Evolutionary conservation across 2,113 vertebrate species (phyloP), one percentile per base, ranked within the genome.

Genomic region (Choloepus hoffmanni): DNA sequence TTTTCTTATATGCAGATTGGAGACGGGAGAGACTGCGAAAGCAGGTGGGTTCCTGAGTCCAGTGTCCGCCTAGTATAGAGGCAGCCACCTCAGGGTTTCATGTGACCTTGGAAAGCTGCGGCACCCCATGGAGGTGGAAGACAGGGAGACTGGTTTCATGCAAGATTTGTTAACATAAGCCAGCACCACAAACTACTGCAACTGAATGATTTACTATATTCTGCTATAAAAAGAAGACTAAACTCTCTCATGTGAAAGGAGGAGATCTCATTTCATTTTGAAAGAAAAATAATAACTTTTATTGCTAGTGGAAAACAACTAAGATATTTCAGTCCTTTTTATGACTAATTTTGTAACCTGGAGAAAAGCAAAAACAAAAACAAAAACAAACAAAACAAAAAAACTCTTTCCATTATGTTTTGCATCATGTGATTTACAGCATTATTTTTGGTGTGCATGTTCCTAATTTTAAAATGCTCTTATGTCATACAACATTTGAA

Each of bases 241-340:
- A 85, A 70, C 24, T 53, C 40, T 40, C 53, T 84, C 40, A 53
- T 3, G 5, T n/a, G 53, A 85, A 89, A 70, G 76, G 24, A 65
- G 48, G 43, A 90, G 40, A 21, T 84, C 40, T 45, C 81, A 33
- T 67, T 93, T 95, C 45, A 78, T 81, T 89, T 94, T 68, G 24
- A 89, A 53, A 43, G 53, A 55, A 85, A 70, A 76, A 85, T 50
- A 26, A 26, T 67, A 96, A 60, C 48, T 79, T 86, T 92, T n/a
- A 53, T 68, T 68, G 43, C 77, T 79, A 28, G 12, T n/a, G 81
- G n/a, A 92, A 93, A 85, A 72, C 43, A 91, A 43, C 15, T 19
- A n/a, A 79, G 67, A 30, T 65, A 36, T 21, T 50, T 87, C 40
- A 74, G n/a, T 76, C n/a, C 18, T 48, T 78, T 76, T 89, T 82